Percentiles rank a stretch among this genome's conserved stretches.
phyloP scores from a whole-genome alignment of 2,797 vertebrate genomes.

The Iguana delicatissima region DNA sequence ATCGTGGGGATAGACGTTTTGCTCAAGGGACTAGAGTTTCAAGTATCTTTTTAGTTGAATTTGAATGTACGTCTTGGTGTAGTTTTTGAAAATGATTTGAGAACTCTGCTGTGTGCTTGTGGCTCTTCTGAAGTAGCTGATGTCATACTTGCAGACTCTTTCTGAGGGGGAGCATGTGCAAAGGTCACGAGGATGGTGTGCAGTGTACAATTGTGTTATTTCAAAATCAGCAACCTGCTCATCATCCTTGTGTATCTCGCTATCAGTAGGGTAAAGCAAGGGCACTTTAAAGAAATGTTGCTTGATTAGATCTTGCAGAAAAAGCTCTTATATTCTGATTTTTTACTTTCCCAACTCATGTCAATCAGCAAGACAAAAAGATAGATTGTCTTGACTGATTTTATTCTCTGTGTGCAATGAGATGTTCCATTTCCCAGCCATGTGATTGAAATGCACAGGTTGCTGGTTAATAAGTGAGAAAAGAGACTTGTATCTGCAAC shows the following conservation, averaged over 20 bases:
- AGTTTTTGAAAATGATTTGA: neutral
- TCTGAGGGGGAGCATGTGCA: neutral
- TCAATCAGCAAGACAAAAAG: slow-evolving; percentile 73
- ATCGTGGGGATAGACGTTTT: neutral
- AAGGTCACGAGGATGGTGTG: slow-evolving; percentile 23
- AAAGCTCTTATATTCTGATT: slow-evolving; percentile 70
- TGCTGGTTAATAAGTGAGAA: slow-evolving; percentile 59
- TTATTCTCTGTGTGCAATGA: slow-evolving; percentile 31
- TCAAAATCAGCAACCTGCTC: slow-evolving; percentile 70
- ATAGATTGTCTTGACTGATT: slow-evolving; percentile 74
- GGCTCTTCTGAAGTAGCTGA: neutral
- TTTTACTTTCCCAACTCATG: slow-evolving; percentile 63
- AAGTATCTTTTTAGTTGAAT: neutral
- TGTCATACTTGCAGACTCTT: neutral
- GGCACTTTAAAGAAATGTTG: slow-evolving; percentile 45
- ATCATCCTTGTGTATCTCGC: slow-evolving; percentile 68
- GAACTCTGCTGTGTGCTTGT: neutral
- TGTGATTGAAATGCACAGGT: slow-evolving; percentile 50
- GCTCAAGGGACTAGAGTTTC: neutral
- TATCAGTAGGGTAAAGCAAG: slow-evolving; percentile 46
- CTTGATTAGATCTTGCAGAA: slow-evolving; percentile 67
- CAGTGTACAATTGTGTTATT: slow-evolving; percentile 49
- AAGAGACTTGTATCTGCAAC: slow-evolving; percentile 37
- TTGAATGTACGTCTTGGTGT: neutral
- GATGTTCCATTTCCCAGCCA: slow-evolving; percentile 46